Evolutionary conservation across 2,888 invertebrate genomes (phyloP), one percentile per base, ranked within the genome.

Genomic region (Dolomedes plantarius): DNA sequence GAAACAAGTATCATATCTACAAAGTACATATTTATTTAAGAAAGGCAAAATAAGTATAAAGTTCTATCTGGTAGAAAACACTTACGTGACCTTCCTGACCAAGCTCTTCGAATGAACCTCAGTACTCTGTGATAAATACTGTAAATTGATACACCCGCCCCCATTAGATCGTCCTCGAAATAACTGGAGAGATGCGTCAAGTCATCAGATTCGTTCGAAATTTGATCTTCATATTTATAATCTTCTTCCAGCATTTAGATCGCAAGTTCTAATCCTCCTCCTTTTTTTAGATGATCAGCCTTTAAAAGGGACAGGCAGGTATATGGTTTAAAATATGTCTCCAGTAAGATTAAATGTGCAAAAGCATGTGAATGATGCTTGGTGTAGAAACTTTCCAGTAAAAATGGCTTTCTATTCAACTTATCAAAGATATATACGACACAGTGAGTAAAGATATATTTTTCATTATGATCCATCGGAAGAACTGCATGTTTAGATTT

Each of bases 121-220:
- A 87, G 62, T 29, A 87, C 68, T 69, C 87, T 76, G 11, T 87
- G 81, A 64, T 77, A 87, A 74, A 87, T 75, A 73, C 78, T 69
- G 77, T 81, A 87, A 76, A 87, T 67, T 41, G 87, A 87, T 29
- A 86, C 80, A 32, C 75, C 87, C n/a, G 82, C 83, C 64, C 82
- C 87, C 83, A 83, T 87, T 23, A 75, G 86, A 68, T 86, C 78
- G 81, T 87, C 76, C 23, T 87, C 87, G 46, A 79, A 87, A 69
- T 86, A 77, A 46, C 50, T 62, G 64, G 83, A 77, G 41, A 83
- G 71, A 77, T 71, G 76, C 46, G 83, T 83, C 83, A 83, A 65
- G 72, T 83, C 83, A 73, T 83, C 83, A 9, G 82, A 82, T 7
- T 36, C 71, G 46, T 64, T 82, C 29, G 82, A 82, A 69, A 82